Conservation (phyloP, 2,797 vertebrate species). For the Lagocephalus sceleratus region DNA sequence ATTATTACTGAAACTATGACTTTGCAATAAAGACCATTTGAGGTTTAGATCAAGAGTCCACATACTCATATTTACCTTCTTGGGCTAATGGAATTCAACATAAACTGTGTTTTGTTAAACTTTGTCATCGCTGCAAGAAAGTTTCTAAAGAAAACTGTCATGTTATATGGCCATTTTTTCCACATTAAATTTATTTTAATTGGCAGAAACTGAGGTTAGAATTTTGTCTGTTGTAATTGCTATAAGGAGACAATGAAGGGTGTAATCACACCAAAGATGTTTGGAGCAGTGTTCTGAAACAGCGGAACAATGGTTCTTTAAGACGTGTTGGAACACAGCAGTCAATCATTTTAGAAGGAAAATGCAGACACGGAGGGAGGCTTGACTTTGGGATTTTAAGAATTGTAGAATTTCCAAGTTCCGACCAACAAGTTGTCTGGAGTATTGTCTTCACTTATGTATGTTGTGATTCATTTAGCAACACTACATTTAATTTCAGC, state of each 20-base stretch:
- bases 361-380: slow-evolving; percentile 22
- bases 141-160: too few species aligned
- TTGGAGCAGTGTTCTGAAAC: slow-evolving; percentile 41
- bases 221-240: slow-evolving; percentile 27
- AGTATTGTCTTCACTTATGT: slow-evolving; percentile 6
- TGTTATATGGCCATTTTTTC: too few species aligned
- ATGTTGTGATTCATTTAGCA: slow-evolving; percentile 5
- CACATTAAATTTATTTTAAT: not conserved
- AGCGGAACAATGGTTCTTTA: slow-evolving; percentile 39
- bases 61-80: too few species aligned
- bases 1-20: not conserved
- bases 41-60: not conserved
- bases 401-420: slow-evolving; percentile 11
- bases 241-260: slow-evolving; percentile 41
- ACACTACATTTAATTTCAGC: slow-evolving; percentile 1
- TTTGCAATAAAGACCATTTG: not conserved
- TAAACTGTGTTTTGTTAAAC: not conserved
- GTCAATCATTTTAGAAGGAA: slow-evolving; percentile 32
- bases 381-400: slow-evolving; percentile 20
- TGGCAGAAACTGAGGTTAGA: not conserved
- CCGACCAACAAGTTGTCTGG: slow-evolving; percentile 6
- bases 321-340: slow-evolving; percentile 30
- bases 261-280: slow-evolving; percentile 52
- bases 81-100: not conserved
- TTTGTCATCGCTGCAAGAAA: not conserved